Evolutionary conservation across 2,797 vertebrate species (phyloP), one percentile per base, ranked within the genome.

Genomic region (Hydrophis major): DNA sequence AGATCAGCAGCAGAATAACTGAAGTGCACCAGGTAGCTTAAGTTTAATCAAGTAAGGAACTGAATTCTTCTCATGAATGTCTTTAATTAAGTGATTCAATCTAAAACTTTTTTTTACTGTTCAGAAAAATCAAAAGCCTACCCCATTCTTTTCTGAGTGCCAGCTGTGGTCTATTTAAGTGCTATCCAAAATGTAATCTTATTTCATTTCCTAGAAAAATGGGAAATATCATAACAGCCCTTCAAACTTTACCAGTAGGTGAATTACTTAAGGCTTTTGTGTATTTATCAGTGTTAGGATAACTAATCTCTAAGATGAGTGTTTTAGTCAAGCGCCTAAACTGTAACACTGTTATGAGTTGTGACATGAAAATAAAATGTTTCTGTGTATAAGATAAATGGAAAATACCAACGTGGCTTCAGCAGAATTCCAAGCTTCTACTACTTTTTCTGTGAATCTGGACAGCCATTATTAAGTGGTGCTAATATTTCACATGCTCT

Each of bases 281-380:
- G 96, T 95, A 95, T 95, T 95, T 83, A 93, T 94, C 13, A 57
- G 95, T 96, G 96, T 93, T 66, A 90, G 93, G 95, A 83, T 88
- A 93, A 97, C 12, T 93, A 95, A 95, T 86, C 50, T 96, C 92
- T 91, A 60, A 66, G 69, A n/a, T 97, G 93, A 94, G 11, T 93
- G 96, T 89, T 96, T 93, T 96, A 95, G 88, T 88, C 94, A 95
- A 89, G 32, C 94, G 86, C 96, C 96, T 95, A 96, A 96, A 95
- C 28, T 95, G 28, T 20, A 97, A 96, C 95, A 95, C 94, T 96
- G 50, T 95, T 93, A 88, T 27, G 89, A 93, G 95, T 37, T 60
- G 93, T 95, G 53, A 94, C 1, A 95, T 94, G 88, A 95, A 96
- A 97, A 95, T 91, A 1, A 94, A 1, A 42, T 69, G 94, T 95